phyloP scores from a whole-genome alignment of 2,888 invertebrate species.

The Allolobophora icterica region DNA sequence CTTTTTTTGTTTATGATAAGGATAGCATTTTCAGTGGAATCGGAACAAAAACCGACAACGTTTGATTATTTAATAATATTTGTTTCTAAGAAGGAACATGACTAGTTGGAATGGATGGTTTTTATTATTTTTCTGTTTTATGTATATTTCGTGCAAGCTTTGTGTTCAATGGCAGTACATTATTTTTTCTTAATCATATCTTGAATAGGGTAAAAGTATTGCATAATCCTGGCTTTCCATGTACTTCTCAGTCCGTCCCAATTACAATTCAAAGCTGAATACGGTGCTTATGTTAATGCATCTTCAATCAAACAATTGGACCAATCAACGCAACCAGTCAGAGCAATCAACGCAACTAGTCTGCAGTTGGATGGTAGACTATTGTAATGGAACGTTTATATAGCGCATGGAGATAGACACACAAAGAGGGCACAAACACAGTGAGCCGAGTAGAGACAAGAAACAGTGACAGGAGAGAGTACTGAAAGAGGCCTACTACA shows the following conservation, averaged over 20 bases:
- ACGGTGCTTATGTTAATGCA: neutral
- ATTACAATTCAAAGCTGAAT: neutral
- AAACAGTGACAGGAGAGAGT: no score
- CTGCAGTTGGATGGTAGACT: no score
- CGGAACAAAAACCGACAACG: neutral
- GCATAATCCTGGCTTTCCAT: neutral
- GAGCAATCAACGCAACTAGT: neutral
- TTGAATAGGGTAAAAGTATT: constrained; percentile 2
- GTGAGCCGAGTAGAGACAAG: neutral
- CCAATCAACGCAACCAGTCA: neutral
- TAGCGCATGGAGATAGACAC: neutral
- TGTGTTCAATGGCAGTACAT: constrained; percentile 8
- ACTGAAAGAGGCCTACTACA: no score
- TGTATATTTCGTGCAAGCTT: neutral
- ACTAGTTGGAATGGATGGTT: neutral
- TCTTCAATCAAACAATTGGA: neutral
- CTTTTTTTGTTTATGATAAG: neutral
- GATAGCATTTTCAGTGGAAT: neutral
- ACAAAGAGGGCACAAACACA: neutral
- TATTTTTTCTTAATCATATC: neutral
- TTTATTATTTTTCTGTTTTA: neutral
- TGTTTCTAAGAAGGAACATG: neutral
- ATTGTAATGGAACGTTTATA: neutral
- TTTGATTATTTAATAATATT: neutral
- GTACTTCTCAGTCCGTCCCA: neutral